Evolutionary conservation across 2,797 vertebrate genomes (phyloP), one percentile per base, ranked within the genome.

Genomic region (Rhinatrema bivittatum): DNA sequence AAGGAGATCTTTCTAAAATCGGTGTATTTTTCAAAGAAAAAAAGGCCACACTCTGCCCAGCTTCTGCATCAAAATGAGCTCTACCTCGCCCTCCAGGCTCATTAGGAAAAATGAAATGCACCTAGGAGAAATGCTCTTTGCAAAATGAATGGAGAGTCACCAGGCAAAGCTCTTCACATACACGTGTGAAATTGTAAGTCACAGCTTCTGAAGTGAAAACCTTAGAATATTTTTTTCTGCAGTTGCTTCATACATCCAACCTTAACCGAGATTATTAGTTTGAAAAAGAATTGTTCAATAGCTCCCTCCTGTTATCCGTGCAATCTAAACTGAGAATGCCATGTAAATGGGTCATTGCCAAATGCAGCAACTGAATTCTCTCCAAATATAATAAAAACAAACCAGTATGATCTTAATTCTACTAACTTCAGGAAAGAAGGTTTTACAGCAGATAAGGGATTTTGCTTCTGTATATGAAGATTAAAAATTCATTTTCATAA

Each of bases 401-500:
- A 79, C 66, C 67, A 78, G 70, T 74, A 74, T 72, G 74, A 77
- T 72, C 72, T 77, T 62, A 78, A 62, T 70, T 81, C 73, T 76
- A 79, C 73, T 78, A 73, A 77, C 67, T 78, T 79, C 56, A 66
- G 69, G 68, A 62, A 74, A 65, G 71, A 79, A 75, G 74, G 73
- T 81, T 77, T n/a, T 75, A 79, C 79, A 85, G 82, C 77, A 84
- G 81, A 81, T 82, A 79, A 81, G 75, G 74, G 73, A 77, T 76
- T 85, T 86, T 84, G 72, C 86, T 82, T 87, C 84, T 80, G 85
- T 62, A 58, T 88, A 94, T 91, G 90, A 89, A 94, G 89, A 89
- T 96, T 93, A 95, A 95, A 96, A 95, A 94, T 84, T 79, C 74
- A 75, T 74, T 57, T 73, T 86, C 91, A 91, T 94, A 94, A 95